These are phyloP conservation scores for Drosophila watanabei DNA, from an alignment of 1,140 invertebrate genomes.

Conservation along the genomic window DNA sequence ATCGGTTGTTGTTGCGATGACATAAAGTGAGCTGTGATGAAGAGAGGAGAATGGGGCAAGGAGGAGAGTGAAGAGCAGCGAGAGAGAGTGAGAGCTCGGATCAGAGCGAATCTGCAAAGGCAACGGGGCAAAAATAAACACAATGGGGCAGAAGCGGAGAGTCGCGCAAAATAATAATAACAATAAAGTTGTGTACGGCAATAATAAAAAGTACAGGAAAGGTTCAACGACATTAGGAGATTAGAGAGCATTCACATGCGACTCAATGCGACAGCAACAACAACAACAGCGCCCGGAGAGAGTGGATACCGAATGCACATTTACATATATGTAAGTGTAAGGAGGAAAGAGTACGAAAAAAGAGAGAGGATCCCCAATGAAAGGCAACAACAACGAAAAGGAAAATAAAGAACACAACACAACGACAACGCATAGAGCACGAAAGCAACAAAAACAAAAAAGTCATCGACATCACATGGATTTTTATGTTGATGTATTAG, in stretches of 20 bases:
- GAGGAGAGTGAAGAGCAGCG: background rate
- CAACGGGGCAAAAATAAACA: constrained; percentile 35
- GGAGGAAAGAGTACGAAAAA: constrained; percentile 11
- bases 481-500: constrained; percentile 63
- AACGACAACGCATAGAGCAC: constrained; percentile 52
- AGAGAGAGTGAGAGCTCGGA: constrained; percentile 4
- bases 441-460: constrained; percentile 59
- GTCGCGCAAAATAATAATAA: constrained; percentile 68
- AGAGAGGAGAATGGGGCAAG: constrained; percentile 6
- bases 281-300: constrained; percentile 10
- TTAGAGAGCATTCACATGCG: constrained; percentile 70
- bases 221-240: constrained; percentile 78
- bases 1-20: constrained; percentile 73
- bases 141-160: constrained; percentile 52
- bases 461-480: constrained; percentile 80
- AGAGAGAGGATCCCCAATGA: constrained; percentile 41
- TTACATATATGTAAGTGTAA: constrained; percentile 56
- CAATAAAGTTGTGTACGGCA: constrained; percentile 71
- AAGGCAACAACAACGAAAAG: constrained; percentile 22
- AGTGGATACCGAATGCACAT: constrained; percentile 65
- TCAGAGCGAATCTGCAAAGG: constrained; percentile 46
- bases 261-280: constrained; percentile 41
- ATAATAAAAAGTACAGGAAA: constrained; percentile 58
- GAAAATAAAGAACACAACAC: constrained; percentile 45
- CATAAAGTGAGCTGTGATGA: constrained; percentile 53